These are phyloP conservation scores for Aplodontia rufa DNA, from an alignment of 2,113 vertebrate species.

Conservation along the genomic window DNA sequence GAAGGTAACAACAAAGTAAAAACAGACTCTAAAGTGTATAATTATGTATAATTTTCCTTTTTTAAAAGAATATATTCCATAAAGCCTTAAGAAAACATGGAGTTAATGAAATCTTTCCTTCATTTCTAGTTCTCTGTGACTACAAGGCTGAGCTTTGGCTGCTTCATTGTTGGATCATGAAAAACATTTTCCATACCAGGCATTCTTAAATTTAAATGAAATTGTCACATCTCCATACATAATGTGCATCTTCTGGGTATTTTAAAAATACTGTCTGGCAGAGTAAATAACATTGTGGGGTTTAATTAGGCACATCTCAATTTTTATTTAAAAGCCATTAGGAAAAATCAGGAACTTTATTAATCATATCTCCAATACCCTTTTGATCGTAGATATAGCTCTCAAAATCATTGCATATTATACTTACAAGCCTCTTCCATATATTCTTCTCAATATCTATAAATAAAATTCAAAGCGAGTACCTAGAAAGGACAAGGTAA, in stretches of 20 bases:
- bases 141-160: not conserved
- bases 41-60: not conserved
- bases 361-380: not conserved
- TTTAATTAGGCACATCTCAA: not conserved
- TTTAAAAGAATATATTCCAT: not conserved
- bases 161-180: not conserved
- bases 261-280: not conserved
- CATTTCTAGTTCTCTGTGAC: not conserved
- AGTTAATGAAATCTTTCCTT: not conserved
- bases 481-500: slow-evolving; percentile 35
- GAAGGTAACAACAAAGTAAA: not conserved
- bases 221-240: not conserved
- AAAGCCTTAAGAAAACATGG: not conserved
- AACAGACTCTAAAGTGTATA: not conserved
- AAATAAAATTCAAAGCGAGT: slow-evolving; percentile 57
- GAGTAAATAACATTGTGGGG: not conserved
- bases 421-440: not conserved
- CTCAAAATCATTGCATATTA: slow-evolving; percentile 52
- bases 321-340: slow-evolving; percentile 43
- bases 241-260: not conserved
- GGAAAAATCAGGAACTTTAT: slow-evolving; percentile 11
- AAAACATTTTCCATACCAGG: not conserved
- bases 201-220: not conserved
- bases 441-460: slow-evolving; percentile 38
- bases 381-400: not conserved